Conservation (phyloP, 2,888 invertebrate genomes). For the Dinocampus coccinellae region DNA sequence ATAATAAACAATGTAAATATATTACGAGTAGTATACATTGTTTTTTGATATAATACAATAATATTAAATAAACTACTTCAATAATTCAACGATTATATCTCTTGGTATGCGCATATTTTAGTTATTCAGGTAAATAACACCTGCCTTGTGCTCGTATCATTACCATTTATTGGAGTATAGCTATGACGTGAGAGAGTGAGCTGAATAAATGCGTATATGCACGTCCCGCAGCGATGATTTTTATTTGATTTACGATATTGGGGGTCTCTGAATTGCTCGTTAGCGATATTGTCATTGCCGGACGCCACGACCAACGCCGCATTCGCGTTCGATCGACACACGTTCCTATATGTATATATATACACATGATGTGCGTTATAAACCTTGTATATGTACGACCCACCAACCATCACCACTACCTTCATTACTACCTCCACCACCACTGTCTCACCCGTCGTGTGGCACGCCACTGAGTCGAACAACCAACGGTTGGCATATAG, state of each 20-base stretch:
- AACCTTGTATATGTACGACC: not conserved
- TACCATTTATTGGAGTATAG: slow-evolving; percentile 38
- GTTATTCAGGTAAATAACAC: slow-evolving; percentile 27
- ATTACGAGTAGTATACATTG: not conserved
- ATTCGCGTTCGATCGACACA: slow-evolving; percentile 48
- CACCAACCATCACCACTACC: not conserved
- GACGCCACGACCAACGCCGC: slow-evolving; percentile 40
- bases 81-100: not conserved
- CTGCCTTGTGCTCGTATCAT: slow-evolving; percentile 38
- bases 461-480: slow-evolving; percentile 23
- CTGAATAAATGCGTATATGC: not conserved
- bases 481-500: slow-evolving; percentile 9
- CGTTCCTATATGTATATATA: not conserved
- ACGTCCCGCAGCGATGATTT: slow-evolving; percentile 42
- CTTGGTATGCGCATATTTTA: not conserved
- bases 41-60: not conserved
- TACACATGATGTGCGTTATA: not conserved
- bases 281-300: slow-evolving; percentile 61
- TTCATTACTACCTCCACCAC: no score
- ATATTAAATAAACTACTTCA: no score
- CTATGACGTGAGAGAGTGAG: not conserved
- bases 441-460: not conserved
- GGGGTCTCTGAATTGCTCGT: slow-evolving; percentile 58
- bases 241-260: slow-evolving; percentile 50
- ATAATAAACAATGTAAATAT: no score